Base-by-base conservation (phyloP, 2,888 invertebrate species). In the Epirrhoe alternata region DNA sequence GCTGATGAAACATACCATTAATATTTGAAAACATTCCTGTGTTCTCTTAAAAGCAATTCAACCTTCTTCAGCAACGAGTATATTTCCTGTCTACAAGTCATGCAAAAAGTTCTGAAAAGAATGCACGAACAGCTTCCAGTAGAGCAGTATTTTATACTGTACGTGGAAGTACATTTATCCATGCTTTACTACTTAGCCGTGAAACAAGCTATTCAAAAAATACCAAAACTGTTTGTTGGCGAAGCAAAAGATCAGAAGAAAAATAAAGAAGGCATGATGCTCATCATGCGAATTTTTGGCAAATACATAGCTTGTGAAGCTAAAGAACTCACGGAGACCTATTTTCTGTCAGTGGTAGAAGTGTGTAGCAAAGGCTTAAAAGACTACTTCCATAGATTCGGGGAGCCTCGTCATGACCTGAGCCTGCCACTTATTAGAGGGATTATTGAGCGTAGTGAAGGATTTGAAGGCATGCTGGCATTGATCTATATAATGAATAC, bases 181-280 rank as follows among this genome's bases (percentile, higher is more conserved):
- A 47, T 56, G 56, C 45, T 56, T 31, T 56, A 56, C 47, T 47
- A 56, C 6, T 30, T 31, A 8, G 30, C 56, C 7, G 31, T 56
- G 31, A 47, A 14, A 56, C 31, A 47, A 8, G 6, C 30, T 24
- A 14, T 56, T 5, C 31, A 10, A 16, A 31, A 14, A 31, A 14
- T 7, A 14, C 56, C 56, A 8, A 45, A 45, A 7, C 5, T 47
- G 10, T 56, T 56, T 47, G 16, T 7, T 47, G 56, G 56, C 31
- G 56, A 47, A 47, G 56, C 56, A 16, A 45, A 56, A 5, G 45
- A 56, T 45, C 47, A 56, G n/a, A 56, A 56, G 17, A 56, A 47
- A 16, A 56, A 56, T 47, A 56, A 47, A 56, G 31, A 47, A 56
- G 56, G 56, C 4, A 56, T 56, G 56, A 56, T 47, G 30, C 7